Evolutionary conservation across 1,140 invertebrate genomes (phyloP).

Genomic region (Lordiphosa clarofinis): DNA sequence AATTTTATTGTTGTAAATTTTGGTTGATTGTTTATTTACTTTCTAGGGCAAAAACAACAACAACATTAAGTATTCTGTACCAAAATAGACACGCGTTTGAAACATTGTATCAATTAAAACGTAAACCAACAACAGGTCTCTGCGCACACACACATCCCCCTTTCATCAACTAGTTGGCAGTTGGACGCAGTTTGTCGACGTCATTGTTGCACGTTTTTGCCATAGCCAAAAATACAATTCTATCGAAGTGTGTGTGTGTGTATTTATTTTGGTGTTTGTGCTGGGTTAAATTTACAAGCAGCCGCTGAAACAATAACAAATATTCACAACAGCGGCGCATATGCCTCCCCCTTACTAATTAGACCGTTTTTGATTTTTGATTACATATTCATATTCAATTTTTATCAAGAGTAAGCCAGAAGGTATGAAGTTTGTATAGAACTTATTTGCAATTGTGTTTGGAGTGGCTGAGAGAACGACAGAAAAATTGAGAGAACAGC

Average conservation of each 20-base stretch:
- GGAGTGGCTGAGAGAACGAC: too few relatives aligned
- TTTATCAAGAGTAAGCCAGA: too few relatives aligned
- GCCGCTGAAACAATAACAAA: slow-evolving; percentile 28
- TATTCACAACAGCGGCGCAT: slow-evolving; percentile 23
- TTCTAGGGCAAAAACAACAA: slow-evolving; percentile 58
- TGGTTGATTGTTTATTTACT: slow-evolving; percentile 63
- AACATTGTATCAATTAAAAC: slow-evolving; percentile 70
- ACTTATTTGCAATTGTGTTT: neutral
- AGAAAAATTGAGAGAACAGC: slow-evolving; percentile 1
- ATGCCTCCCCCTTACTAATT: neutral
- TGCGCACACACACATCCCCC: neutral
- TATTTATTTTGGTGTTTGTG: slow-evolving; percentile 32
- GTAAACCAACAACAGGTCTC: slow-evolving; percentile 39
- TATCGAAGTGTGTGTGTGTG: slow-evolving; percentile 20
- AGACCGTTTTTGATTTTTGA: too few relatives aligned
- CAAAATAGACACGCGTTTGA: slow-evolving; percentile 70
- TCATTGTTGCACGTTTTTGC: slow-evolving; percentile 75
- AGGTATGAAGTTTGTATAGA: neutral
- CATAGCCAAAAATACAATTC: slow-evolving; percentile 36
- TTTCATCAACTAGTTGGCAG: slow-evolving; percentile 54
- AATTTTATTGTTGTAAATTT: slow-evolving; percentile 25
- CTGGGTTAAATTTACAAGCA: slow-evolving; percentile 52
- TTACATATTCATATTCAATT: too few relatives aligned
- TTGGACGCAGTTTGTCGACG: slow-evolving; percentile 50
- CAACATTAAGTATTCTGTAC: slow-evolving; percentile 44